These are phyloP conservation scores for Pseudochaenichthys georgianus DNA, from an alignment of 2,797 vertebrate genomes.

Conservation along the genomic window DNA sequence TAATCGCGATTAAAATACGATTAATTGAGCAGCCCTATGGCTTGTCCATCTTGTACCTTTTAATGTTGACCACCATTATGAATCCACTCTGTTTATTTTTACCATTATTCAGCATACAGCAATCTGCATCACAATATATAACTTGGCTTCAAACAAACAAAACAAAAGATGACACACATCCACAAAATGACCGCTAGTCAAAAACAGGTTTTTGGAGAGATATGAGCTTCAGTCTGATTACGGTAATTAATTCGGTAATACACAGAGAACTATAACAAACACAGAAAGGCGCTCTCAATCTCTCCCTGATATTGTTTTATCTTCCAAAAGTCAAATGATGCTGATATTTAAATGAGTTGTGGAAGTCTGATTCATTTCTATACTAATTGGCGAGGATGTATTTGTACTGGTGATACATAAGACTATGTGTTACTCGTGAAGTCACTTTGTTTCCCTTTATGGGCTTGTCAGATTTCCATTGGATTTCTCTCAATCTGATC, in stretches of 20 bases:
- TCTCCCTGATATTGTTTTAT: conserved; percentile 13
- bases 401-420: not conserved
- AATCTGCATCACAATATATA: not conserved
- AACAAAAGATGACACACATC: not conserved
- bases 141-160: conserved; percentile 11
- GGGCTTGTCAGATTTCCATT: not conserved
- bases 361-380: not conserved
- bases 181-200: not conserved
- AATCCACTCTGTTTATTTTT: not conserved
- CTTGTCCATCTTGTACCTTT: not conserved
- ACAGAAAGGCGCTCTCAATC: conserved; percentile 4
- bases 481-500: not conserved
- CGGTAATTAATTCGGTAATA: conserved; percentile 44
- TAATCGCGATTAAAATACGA: too few relatives aligned
- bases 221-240: conserved; percentile 37
- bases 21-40: too few relatives aligned
- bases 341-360: not conserved
- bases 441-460: not conserved
- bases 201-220: conserved; percentile 30
- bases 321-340: not conserved
- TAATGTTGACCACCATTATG: not conserved
- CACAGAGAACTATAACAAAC: conserved; percentile 24
- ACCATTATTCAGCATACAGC: not conserved
- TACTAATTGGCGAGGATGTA: not conserved
- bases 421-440: too few relatives aligned